Evolutionary conservation across 2,888 invertebrate species (phyloP).

Genomic region (Papilio protenor): DNA sequence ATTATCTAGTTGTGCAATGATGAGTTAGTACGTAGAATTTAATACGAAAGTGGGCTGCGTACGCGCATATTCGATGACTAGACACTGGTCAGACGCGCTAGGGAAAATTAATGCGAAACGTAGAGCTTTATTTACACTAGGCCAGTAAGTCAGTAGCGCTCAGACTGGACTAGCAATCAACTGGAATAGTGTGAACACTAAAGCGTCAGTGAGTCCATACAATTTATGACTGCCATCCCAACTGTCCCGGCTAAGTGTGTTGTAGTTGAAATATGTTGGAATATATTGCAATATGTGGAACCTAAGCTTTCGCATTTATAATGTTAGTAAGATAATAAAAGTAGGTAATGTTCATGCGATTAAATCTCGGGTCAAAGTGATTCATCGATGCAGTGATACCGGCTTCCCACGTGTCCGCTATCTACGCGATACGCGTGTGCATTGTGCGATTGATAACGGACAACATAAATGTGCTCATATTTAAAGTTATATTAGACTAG

Average conservation of each 20-base stretch:
- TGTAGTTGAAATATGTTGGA: no score
- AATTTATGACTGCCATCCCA: neutral
- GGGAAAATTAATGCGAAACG: constrained; percentile 47
- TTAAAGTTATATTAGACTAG: no score
- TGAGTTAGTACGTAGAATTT: neutral
- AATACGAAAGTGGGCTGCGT: constrained; percentile 55
- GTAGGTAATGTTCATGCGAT: no score
- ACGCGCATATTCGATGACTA: constrained; percentile 65
- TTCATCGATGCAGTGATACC: constrained; percentile 32
- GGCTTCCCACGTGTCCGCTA: constrained; percentile 10
- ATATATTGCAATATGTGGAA: no score
- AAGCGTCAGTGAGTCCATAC: no score
- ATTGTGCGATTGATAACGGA: constrained; percentile 4
- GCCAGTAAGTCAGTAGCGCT: no score
- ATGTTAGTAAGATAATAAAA: neutral
- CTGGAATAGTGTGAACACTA: no score
- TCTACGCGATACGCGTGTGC: constrained; percentile 16
- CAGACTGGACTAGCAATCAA: no score
- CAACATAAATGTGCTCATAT: neutral
- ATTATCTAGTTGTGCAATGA: neutral
- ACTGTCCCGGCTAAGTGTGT: no score
- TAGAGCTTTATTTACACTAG: constrained; percentile 12
- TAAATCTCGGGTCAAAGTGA: neutral
- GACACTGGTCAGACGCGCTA: constrained; percentile 70
- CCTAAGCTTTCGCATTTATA: no score